phyloP scores from a whole-genome alignment of 2,797 vertebrate genomes.

The Chelmon rostratus region DNA sequence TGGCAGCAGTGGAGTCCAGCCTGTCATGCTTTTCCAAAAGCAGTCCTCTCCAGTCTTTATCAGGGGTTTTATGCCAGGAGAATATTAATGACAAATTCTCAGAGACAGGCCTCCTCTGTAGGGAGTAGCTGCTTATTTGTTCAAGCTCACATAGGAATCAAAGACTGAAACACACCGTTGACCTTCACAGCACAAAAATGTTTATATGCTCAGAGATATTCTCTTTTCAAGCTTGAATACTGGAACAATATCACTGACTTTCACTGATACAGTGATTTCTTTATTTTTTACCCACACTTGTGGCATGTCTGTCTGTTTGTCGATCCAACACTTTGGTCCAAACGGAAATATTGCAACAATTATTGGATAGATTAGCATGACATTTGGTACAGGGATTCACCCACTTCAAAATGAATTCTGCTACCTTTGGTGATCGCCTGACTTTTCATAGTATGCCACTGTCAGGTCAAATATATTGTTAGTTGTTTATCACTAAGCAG shows the following conservation, averaged over 20 bases:
- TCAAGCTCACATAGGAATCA: slow-evolving; percentile 50
- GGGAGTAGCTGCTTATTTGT: slow-evolving; percentile 60
- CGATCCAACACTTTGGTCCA: background rate
- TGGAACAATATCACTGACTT: background rate
- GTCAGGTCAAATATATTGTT: background rate
- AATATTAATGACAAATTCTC: slow-evolving; percentile 61
- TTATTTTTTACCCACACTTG: background rate
- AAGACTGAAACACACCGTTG: slow-evolving; percentile 49
- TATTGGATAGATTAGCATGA: background rate
- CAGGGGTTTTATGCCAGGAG: slow-evolving; percentile 56
- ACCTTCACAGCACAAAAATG: slow-evolving; percentile 50
- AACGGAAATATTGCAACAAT: slow-evolving; percentile 16
- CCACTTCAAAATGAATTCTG: background rate
- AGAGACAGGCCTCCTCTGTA: slow-evolving; percentile 36
- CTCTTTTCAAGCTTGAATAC: slow-evolving; percentile 13
- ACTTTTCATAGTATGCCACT: background rate
- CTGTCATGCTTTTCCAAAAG: slow-evolving; percentile 54
- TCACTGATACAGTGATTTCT: background rate
- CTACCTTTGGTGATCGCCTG: background rate
- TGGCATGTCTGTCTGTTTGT: background rate
- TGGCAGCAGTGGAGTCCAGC: slow-evolving; percentile 60
- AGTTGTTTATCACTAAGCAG: background rate
- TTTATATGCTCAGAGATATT: slow-evolving; percentile 29
- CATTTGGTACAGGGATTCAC: background rate
- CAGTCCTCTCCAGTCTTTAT: slow-evolving; percentile 50